Base-by-base conservation (phyloP, 2,113 vertebrate genomes). In the Phainopepla nitens region DNA sequence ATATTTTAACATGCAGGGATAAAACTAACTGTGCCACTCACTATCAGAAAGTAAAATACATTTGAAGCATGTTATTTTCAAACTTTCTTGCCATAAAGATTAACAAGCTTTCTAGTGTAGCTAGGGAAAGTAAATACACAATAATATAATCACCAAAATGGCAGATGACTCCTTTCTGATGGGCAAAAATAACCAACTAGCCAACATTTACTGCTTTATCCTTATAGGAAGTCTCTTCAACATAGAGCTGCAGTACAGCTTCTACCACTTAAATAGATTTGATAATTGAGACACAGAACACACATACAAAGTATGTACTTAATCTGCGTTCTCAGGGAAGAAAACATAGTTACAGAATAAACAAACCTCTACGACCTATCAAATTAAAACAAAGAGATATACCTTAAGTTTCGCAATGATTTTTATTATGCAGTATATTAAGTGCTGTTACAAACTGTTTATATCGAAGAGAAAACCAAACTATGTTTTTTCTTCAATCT, bases 1-100 rank as follows among this genome's bases (percentile, higher is more conserved):
- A 60, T 69, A 82, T 87, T 95, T 91, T 69, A 96, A 95, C 92
- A 78, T 31, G 39, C 8, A 31, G 20, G 54, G 64, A 96, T 96
- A 79, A 96, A 91, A 82, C 62, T 47, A 91, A 78, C 33, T 76
- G 17, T 86, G 51, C 84, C 64, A 86, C 35, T 94, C 70, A 73
- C 66, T 77, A 72, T 86, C 66, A 88, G 36, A 87, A 93, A 82
- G 39, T 88, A 76, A 95, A 96, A 83, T 35, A 72, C 16, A 66
- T 88, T 94, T 91, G 62, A 94, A 95, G 31, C 42, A 58, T 49
- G 58, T 41, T 61, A 47, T 69, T 95, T 88, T 70, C 71, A 86
- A 94, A 88, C 60, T 92, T 96, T 90, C 28, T 70, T 90, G 10
- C 44, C 14, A 9, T 83, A 60, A 91, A 93, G 24, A 94, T 83